Percentiles rank a stretch among this genome's conserved stretches.
phyloP scores from a whole-genome alignment of 2,888 invertebrate species.

The Meloe dianella region DNA sequence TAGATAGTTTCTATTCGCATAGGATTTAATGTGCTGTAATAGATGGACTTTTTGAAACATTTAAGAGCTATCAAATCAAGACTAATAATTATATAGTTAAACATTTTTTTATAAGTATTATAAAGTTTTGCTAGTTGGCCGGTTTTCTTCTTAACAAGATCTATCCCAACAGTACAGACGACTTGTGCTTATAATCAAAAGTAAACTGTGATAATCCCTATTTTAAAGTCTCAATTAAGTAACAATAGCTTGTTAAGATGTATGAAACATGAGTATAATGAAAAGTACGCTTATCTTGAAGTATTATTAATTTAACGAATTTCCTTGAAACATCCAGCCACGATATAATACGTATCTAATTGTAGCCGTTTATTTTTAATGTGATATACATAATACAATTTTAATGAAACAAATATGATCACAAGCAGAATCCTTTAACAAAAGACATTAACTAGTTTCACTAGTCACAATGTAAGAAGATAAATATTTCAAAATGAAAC shows the following conservation, averaged over 20 bases:
- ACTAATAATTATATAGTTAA: background rate
- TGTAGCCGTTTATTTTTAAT: slow-evolving; percentile 28
- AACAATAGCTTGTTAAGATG: slow-evolving; percentile 29
- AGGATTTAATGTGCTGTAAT: background rate
- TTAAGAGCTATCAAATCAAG: slow-evolving; percentile 7
- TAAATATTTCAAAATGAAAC: slow-evolving; percentile 4
- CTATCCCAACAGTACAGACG: background rate
- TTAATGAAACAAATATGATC: background rate
- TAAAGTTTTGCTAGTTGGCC: too few relatives aligned
- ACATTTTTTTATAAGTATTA: background rate
- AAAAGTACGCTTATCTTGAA: slow-evolving; percentile 23
- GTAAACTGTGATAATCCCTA: background rate
- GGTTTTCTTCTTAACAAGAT: background rate
- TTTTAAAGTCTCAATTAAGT: slow-evolving; percentile 16
- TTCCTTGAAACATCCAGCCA: slow-evolving; percentile 20
- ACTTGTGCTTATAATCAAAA: background rate
- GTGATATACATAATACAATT: background rate
- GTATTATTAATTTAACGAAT: slow-evolving; percentile 28
- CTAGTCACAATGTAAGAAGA: slow-evolving; percentile 2
- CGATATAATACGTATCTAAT: slow-evolving; percentile 26
- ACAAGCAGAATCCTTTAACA: background rate
- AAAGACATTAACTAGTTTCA: background rate
- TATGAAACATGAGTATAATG: slow-evolving; percentile 26
- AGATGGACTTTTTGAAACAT: background rate
- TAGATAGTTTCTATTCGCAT: background rate